Conservation (phyloP, 35 echinoderm and acorn worm species). For the Heliocidaris erythrogramma region DNA sequence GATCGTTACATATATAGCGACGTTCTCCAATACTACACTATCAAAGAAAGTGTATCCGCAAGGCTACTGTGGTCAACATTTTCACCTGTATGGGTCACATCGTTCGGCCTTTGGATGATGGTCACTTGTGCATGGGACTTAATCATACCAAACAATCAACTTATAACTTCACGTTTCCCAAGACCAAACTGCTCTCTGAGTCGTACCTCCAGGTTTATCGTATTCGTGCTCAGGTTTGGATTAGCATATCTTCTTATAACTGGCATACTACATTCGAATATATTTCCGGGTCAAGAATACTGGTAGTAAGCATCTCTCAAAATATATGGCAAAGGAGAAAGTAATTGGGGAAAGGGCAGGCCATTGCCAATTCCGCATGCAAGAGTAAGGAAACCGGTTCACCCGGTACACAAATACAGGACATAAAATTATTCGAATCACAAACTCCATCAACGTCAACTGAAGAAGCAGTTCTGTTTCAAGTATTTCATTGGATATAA, state of each 20-base stretch:
- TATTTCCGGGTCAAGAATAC: constrained; percentile 17
- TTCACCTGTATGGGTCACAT: constrained; percentile 27
- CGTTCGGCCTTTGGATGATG: not conserved
- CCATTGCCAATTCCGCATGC: not conserved
- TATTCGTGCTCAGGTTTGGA: not conserved
- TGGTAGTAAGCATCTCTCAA: not conserved
- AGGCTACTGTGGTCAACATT: not conserved
- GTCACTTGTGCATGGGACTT: constrained; percentile 31
- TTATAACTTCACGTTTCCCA: not conserved
- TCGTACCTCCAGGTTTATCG: not conserved
- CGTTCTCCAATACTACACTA: not conserved
- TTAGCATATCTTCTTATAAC: constrained; percentile 19
- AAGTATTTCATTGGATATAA: not conserved
- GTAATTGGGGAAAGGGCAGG: not conserved
- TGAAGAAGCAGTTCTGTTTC: not conserved
- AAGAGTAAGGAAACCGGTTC: not conserved
- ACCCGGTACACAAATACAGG: not conserved
- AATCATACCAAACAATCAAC: not conserved
- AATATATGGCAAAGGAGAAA: not conserved
- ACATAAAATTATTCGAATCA: not conserved
- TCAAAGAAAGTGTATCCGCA: not conserved
- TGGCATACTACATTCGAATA: constrained; percentile 27
- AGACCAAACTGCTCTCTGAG: not conserved
- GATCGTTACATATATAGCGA: constrained; percentile 18
- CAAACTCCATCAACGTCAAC: not conserved